These are phyloP conservation scores for Cheilosia soror DNA, from an alignment of 2,888 invertebrate species.

Conservation along the genomic window DNA sequence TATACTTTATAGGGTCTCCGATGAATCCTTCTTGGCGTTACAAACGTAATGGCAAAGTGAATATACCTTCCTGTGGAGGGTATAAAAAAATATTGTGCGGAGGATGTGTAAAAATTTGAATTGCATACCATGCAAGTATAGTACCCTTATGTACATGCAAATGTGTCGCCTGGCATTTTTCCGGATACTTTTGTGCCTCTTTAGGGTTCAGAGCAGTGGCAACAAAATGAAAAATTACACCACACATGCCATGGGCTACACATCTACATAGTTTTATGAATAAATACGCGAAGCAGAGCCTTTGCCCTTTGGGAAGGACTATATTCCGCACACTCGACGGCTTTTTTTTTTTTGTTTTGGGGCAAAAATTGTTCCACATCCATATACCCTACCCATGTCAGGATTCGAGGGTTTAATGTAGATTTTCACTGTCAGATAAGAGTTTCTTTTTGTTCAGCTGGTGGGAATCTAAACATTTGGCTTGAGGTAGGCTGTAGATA, in stretches of 20 bases:
- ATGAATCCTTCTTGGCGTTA: too few relatives aligned
- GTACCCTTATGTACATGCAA: constrained; percentile 27
- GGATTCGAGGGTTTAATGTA: constrained; percentile 70
- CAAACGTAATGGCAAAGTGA: too few relatives aligned
- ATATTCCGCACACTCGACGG: constrained; percentile 4
- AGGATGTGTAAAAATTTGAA: constrained; percentile 64
- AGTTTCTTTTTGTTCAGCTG: neutral
- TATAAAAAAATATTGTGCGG: constrained; percentile 30
- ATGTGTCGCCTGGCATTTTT: constrained; percentile 62
- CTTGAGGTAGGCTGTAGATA: constrained; percentile 17
- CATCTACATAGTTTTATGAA: constrained; percentile 24
- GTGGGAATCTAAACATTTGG: constrained; percentile 53
- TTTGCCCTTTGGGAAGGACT: constrained; percentile 45
- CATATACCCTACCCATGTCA: constrained; percentile 50
- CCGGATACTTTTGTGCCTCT: constrained; percentile 59
- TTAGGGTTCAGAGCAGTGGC: constrained; percentile 29
- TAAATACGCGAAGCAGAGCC: constrained; percentile 43
- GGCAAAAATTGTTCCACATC: constrained; percentile 32
- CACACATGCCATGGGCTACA: constrained; percentile 39
- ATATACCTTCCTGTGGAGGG: too few relatives aligned
- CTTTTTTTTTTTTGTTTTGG: neutral
- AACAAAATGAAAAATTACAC: constrained; percentile 69
- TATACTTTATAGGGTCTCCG: too few relatives aligned
- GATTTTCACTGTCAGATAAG: constrained; percentile 70
- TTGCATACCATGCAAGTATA: constrained; percentile 56